phyloP scores from a whole-genome alignment of 2,797 vertebrate genomes.

The Sylvia borin region DNA sequence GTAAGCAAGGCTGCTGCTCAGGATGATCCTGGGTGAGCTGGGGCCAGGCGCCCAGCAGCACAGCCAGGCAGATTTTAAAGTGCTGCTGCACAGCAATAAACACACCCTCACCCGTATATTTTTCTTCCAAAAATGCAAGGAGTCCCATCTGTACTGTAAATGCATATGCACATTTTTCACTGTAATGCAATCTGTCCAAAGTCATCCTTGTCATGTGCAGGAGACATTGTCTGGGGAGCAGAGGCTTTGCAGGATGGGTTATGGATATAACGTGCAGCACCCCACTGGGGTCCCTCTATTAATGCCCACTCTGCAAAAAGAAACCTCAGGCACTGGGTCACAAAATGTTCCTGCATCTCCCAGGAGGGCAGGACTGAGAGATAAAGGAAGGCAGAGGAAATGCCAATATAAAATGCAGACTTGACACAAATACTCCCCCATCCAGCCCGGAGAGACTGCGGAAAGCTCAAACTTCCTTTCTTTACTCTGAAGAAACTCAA shows the following conservation, averaged over 20 bases:
- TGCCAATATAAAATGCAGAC: not conserved
- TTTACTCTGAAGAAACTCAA: not conserved
- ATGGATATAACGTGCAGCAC: not conserved
- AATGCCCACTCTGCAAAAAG: constrained; percentile 27
- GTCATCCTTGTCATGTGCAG: not conserved
- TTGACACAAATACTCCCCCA: not conserved
- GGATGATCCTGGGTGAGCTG: not conserved
- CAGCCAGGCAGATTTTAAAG: not conserved
- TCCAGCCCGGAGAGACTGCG: not conserved
- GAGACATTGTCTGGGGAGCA: not conserved
- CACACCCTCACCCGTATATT: not conserved
- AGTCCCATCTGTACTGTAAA: constrained; percentile 20
- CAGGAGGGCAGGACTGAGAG: not conserved
- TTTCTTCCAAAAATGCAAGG: not conserved
- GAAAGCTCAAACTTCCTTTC: not conserved
- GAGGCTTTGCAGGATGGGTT: not conserved
- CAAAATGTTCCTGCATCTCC: constrained; percentile 25
- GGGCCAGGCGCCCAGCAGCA: not conserved
- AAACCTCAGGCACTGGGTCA: constrained; percentile 22
- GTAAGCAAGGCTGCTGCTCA: not conserved
- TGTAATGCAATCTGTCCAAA: not conserved
- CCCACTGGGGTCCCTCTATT: not conserved
- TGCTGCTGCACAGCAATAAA: constrained; percentile 16
- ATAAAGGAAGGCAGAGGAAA: constrained; percentile 38
- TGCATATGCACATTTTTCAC: not conserved